A percentile compares a stretch with the other conserved stretches of the same genome.
These are phyloP conservation scores for Rhogogaster chlorosoma DNA, from an alignment of 2,888 invertebrate genomes.

Conservation along the genomic window DNA sequence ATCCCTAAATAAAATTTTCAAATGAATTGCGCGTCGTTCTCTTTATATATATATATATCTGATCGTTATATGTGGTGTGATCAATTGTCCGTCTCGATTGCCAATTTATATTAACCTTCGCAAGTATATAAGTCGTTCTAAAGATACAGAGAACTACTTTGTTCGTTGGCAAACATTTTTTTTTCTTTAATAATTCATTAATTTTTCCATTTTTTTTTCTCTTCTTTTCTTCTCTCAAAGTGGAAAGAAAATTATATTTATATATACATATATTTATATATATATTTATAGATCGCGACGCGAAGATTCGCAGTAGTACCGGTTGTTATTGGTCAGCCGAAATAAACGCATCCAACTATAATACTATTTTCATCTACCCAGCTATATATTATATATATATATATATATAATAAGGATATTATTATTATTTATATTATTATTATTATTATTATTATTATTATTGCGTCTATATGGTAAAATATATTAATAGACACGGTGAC, in stretches of 20 bases:
- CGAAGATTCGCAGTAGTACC: neutral
- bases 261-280: neutral
- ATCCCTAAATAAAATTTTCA: no score
- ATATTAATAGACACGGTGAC: neutral
- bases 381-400: neutral
- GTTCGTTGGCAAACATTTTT: neutral
- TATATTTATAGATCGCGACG: neutral
- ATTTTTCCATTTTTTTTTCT: neutral
- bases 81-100: constrained; percentile 3
- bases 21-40: no score
- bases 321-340: neutral
- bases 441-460: constrained; percentile 21
- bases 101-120: neutral
- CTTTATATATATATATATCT: no score
- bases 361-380: neutral
- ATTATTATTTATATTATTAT: neutral
- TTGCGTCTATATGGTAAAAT: neutral
- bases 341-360: neutral
- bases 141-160: neutral
- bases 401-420: neutral
- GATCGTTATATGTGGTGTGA: neutral
- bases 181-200: neutral
- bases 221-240: no score
- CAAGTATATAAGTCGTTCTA: neutral
- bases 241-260: neutral